These are phyloP conservation scores for Zaprionus ghesquierei DNA, from an alignment of 1,140 invertebrate genomes.

Conservation along the genomic window DNA sequence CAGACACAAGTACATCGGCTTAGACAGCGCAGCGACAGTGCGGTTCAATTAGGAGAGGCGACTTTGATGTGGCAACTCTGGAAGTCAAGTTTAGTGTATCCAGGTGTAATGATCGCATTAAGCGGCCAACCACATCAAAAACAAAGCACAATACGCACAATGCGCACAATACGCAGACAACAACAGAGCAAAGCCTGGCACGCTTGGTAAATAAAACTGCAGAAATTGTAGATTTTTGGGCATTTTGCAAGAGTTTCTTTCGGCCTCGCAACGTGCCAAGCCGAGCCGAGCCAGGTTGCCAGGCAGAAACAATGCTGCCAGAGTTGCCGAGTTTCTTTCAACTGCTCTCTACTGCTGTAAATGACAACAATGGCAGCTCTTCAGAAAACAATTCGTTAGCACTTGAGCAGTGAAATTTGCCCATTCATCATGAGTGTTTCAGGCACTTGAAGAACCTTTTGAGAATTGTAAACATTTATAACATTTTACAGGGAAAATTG, in stretches of 20 bases:
- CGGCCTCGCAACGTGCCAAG: neutral
- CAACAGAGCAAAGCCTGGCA: neutral
- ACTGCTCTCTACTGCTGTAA: too few relatives aligned
- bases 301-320: neutral
- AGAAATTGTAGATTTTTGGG: neutral
- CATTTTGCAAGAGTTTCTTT: neutral
- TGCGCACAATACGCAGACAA: neutral
- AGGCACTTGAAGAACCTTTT: too few relatives aligned
- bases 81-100: slow-evolving; percentile 36
- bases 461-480: too few relatives aligned
- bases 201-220: neutral
- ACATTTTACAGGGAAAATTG: too few relatives aligned
- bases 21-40: neutral
- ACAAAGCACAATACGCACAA: neutral
- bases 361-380: too few relatives aligned
- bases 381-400: too few relatives aligned
- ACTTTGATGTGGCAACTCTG: slow-evolving; percentile 47
- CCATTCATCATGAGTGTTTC: too few relatives aligned
- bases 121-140: slow-evolving; percentile 10
- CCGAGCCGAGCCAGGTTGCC: neutral
- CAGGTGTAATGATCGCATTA: slow-evolving; percentile 57
- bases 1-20: neutral
- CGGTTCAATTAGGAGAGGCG: slow-evolving; percentile 56
- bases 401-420: too few relatives aligned
- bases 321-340: neutral